These are phyloP conservation scores for Ramazzottius varieornatus DNA, from an alignment of 2,888 invertebrate species.

Conservation along the genomic window DNA sequence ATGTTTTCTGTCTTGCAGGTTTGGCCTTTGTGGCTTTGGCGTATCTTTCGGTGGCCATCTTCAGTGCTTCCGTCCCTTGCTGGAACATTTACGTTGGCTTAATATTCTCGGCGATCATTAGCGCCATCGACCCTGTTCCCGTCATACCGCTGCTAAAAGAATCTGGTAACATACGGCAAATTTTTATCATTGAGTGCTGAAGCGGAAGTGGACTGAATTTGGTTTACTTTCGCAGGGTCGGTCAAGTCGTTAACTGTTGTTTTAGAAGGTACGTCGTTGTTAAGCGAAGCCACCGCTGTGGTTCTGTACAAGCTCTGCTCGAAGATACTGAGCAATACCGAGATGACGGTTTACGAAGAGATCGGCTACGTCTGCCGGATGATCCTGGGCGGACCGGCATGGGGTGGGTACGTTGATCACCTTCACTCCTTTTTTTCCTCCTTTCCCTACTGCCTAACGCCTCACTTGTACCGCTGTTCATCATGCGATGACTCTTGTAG, in stretches of 20 bases:
- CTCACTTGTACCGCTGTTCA: no score
- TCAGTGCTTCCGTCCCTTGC: no score
- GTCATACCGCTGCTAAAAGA: neutral
- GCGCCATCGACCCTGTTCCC: neutral
- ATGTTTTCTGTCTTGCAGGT: no score
- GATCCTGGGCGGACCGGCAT: neutral
- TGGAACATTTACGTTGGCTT: neutral
- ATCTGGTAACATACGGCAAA: neutral
- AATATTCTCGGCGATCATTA: neutral
- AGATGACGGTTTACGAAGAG: neutral
- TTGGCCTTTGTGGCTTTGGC: no score
- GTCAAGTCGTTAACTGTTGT: neutral
- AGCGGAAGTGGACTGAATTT: no score
- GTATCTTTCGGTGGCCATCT: no score
- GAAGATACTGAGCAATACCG: neutral
- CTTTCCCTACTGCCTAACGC: no score
- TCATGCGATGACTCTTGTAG: neutral
- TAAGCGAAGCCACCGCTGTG: neutral
- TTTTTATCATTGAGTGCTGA: neutral
- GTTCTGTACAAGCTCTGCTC: neutral
- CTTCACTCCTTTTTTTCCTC: no score
- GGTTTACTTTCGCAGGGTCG: neutral
- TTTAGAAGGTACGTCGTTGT: neutral
- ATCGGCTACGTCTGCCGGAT: neutral
- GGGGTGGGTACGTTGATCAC: neutral